Evolutionary conservation across 2,888 invertebrate genomes (phyloP).

Genomic region (Pseudococcus longispinus): DNA sequence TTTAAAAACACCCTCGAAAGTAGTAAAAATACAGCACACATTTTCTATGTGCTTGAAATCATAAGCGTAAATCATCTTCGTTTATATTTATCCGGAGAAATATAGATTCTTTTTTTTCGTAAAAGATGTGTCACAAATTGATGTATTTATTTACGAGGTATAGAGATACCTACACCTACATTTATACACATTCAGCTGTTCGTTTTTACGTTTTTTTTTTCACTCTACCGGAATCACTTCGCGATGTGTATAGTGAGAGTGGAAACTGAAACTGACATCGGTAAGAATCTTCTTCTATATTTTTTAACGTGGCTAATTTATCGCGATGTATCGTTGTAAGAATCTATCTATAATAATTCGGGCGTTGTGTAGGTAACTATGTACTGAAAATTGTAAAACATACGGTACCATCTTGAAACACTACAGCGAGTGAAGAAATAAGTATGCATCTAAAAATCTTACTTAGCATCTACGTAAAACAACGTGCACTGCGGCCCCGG

Average conservation of each 20-base stretch:
- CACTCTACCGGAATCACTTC: not conserved
- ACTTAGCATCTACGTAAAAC: slow-evolving; percentile 19
- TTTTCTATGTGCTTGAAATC: not conserved
- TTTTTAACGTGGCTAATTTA: slow-evolving; percentile 14
- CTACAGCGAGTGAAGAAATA: not conserved
- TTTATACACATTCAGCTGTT: not conserved
- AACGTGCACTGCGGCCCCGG: not conserved
- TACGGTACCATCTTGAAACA: not conserved
- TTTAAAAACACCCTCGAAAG: slow-evolving; percentile 4
- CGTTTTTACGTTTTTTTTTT: not conserved
- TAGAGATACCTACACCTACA: not conserved
- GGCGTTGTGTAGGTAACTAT: no score
- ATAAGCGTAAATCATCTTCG: slow-evolving; percentile 14
- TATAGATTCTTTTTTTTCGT: not conserved
- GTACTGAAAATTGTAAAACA: no score
- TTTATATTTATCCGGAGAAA: not conserved
- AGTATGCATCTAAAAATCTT: not conserved
- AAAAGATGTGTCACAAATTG: not conserved
- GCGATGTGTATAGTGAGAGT: not conserved
- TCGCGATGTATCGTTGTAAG: not conserved
- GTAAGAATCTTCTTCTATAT: not conserved
- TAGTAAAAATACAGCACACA: not conserved
- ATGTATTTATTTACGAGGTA: slow-evolving; percentile 20
- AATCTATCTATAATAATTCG: not conserved
- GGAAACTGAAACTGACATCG: slow-evolving; percentile 23